Evolutionary conservation across 2,797 vertebrate genomes (phyloP).

Genomic region (Prionace glauca): DNA sequence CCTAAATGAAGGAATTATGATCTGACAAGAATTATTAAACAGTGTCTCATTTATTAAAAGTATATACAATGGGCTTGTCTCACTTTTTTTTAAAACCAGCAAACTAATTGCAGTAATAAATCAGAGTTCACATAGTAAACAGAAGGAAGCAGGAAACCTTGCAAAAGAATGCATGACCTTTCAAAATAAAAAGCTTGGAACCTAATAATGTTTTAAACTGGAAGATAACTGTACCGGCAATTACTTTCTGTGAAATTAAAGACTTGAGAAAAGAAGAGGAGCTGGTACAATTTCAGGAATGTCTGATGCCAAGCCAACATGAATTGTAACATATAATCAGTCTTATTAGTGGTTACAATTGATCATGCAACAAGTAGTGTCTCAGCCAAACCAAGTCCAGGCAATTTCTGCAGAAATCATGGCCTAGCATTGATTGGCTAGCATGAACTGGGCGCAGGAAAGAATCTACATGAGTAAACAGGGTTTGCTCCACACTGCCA

Average conservation of each 20-base stretch:
- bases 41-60: conserved; percentile 8
- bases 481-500: background rate
- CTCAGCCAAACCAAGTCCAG: background rate
- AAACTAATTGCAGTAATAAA: conserved; percentile 30
- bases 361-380: conserved; percentile 37
- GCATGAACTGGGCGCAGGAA: background rate
- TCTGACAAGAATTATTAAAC: conserved; percentile 26
- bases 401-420: background rate
- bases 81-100: background rate
- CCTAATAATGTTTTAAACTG: conserved; percentile 17
- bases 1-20: conserved; percentile 8
- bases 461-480: background rate
- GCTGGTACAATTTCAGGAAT: conserved; percentile 46
- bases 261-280: conserved; percentile 44
- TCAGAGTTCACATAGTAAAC: background rate
- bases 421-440: background rate
- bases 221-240: background rate
- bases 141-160: conserved; percentile 14
- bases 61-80: background rate
- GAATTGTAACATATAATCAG: conserved; percentile 42
- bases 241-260: conserved; percentile 48
- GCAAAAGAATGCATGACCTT: conserved; percentile 19
- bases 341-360: conserved; percentile 41
- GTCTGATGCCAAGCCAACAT: conserved; percentile 45
- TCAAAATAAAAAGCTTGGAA: conserved; percentile 37